phyloP scores from a whole-genome alignment of 2,888 invertebrate genomes.

The Smittia aterrima region DNA sequence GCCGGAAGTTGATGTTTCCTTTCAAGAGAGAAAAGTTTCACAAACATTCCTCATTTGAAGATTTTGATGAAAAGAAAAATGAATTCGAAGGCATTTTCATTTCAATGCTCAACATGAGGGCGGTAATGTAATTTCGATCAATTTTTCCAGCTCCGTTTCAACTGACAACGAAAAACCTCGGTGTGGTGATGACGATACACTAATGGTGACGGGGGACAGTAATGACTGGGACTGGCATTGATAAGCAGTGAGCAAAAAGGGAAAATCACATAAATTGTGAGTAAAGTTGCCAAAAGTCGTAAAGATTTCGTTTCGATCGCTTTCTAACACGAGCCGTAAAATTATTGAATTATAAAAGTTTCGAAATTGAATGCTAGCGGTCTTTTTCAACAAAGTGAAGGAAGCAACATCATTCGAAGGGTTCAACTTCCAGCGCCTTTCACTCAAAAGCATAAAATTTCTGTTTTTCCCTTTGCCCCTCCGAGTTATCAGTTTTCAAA shows the following conservation, averaged over 20 bases:
- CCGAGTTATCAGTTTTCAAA: neutral
- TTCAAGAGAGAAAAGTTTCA: neutral
- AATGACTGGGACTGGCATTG: neutral
- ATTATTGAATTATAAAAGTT: slow-evolving; percentile 35
- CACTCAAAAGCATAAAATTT: neutral
- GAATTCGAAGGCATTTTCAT: neutral
- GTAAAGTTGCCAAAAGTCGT: neutral
- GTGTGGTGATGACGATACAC: neutral
- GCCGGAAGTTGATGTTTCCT: neutral
- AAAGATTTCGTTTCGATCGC: neutral
- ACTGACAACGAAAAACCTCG: neutral
- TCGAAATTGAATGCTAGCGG: neutral
- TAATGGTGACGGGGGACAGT: neutral
- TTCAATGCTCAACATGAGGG: neutral
- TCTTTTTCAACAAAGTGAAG: neutral
- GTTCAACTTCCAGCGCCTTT: neutral
- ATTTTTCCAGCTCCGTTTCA: neutral
- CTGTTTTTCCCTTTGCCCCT: neutral
- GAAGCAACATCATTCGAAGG: neutral
- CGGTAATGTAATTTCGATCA: neutral
- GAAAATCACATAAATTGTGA: slow-evolving; percentile 14
- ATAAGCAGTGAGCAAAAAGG: neutral
- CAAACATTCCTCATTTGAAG: neutral
- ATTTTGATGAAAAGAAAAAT: neutral
- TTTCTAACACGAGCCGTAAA: slow-evolving; percentile 16